Percentiles rank a stretch among this genome's conserved stretches.
Conservation (phyloP, 2,888 invertebrate genomes). For the Rotaria sp. region DNA sequence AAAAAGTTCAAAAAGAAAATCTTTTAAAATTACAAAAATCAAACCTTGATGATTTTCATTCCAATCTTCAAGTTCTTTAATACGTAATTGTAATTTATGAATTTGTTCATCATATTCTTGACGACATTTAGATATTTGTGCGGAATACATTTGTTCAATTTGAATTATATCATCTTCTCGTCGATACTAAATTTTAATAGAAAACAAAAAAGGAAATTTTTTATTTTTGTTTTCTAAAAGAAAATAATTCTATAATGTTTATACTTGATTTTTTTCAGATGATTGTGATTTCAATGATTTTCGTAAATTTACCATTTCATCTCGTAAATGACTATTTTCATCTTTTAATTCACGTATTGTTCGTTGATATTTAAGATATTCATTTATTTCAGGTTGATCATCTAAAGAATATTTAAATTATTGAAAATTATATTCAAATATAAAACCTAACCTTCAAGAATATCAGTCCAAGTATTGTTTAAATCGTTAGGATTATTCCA, state of each 20-base stretch:
- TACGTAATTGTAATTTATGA: background rate
- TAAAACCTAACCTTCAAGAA: background rate
- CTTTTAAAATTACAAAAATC: background rate
- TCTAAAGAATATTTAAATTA: background rate
- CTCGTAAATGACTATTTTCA: conserved; percentile 33
- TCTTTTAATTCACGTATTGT: conserved; percentile 34
- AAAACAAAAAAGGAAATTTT: background rate
- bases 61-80: background rate
- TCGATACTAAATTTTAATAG: background rate
- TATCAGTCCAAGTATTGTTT: conserved; percentile 14
- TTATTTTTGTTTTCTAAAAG: too few relatives aligned
- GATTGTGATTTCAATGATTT: conserved; percentile 13
- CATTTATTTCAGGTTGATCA: conserved; percentile 2
- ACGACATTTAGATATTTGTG: background rate
- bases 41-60: background rate
- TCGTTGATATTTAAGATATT: conserved; percentile 23
- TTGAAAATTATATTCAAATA: background rate
- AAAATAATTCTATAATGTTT: too few relatives aligned
- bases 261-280: background rate
- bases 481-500: background rate
- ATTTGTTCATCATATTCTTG: conserved; percentile 3
- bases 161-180: background rate
- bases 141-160: background rate
- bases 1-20: background rate
- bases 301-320: conserved; percentile 33